Base-by-base conservation (phyloP, 2,888 invertebrate species). In the Heliconius ethilla region DNA sequence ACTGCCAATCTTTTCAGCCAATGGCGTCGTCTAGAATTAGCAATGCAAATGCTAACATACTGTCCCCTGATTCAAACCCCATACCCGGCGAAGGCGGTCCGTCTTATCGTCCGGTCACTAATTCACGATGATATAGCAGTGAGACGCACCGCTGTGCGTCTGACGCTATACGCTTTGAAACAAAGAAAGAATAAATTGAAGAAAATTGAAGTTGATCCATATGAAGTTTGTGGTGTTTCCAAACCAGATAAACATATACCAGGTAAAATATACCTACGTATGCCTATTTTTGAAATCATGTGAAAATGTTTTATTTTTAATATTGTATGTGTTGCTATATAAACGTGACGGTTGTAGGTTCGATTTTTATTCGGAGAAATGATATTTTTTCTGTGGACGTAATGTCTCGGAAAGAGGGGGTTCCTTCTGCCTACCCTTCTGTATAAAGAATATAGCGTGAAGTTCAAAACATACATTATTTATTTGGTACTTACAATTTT, bases 1-100 rank as follows among this genome's bases (percentile, higher is more conserved):
- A 0, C 10, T 40, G 10, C 10, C 6, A 45, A 45, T 29, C 40
- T 55, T 72, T 63, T 1, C 82, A 96, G 97, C 33, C 97, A 97
- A 87, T 98, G 98, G 98, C 96, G 98, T 72, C 97, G 97, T 82
- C 95, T 96, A 75, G 95, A 96, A 82, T 95, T 98, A 89, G 96
- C 96, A 0, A 95, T 97, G 88, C 95, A 96, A 81, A 96, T 98
- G 91, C 90, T 98, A 13, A 95, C 95, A 3, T 95, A 96, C 84
- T 93, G 98, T 78, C 95, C 97, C 1, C 96, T 98, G 80, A 95
- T 96, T 1, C 97, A 97, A 87, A 95, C 96, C 1, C 90, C 92
- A 9, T 96, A 96, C 88, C 96, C 97, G 0, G 88, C 95, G 0
- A 89, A 93, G 15, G 95, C 96, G 0, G 96, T 97, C 2, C 93